phyloP scores from a whole-genome alignment of 1,140 invertebrate genomes.

The Danaus melanippus region DNA sequence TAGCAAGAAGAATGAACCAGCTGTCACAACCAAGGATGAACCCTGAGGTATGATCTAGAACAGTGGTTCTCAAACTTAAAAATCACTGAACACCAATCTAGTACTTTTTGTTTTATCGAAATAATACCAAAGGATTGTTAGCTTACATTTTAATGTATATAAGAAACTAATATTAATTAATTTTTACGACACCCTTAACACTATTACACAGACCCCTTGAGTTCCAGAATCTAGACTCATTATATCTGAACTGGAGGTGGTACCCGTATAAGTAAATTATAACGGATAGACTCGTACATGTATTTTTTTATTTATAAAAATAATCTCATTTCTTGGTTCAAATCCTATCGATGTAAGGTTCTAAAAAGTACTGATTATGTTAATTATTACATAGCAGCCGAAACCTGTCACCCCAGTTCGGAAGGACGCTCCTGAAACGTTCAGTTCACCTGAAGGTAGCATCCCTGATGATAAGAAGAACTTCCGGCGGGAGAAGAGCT shows the following conservation, averaged over 20 bases:
- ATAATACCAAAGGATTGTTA: too few relatives aligned
- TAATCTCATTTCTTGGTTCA: not conserved
- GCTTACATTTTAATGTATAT: too few relatives aligned
- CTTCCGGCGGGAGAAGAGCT: constrained; percentile 54
- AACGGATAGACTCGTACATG: not conserved
- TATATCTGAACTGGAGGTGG: too few relatives aligned
- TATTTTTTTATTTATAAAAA: not conserved
- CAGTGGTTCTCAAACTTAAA: too few relatives aligned
- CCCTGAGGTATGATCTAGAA: constrained; percentile 39
- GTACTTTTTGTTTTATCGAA: too few relatives aligned
- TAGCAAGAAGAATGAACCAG: constrained; percentile 57
- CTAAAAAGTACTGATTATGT: not conserved
- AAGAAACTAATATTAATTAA: too few relatives aligned
- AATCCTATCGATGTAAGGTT: not conserved
- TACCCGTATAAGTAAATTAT: too few relatives aligned
- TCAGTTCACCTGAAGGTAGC: constrained; percentile 53
- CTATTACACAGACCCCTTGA: too few relatives aligned
- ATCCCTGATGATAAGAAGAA: constrained; percentile 46
- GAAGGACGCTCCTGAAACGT: constrained; percentile 46
- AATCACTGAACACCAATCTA: too few relatives aligned
- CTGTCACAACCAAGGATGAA: constrained; percentile 54
- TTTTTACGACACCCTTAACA: too few relatives aligned
- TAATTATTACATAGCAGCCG: constrained; percentile 20
- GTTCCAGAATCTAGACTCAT: too few relatives aligned
- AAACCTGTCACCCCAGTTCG: constrained; percentile 51